Evolutionary conservation across 1,140 invertebrate species (phyloP), one percentile per base, ranked within the genome.

Genomic region (Lasaia peninsularis): DNA sequence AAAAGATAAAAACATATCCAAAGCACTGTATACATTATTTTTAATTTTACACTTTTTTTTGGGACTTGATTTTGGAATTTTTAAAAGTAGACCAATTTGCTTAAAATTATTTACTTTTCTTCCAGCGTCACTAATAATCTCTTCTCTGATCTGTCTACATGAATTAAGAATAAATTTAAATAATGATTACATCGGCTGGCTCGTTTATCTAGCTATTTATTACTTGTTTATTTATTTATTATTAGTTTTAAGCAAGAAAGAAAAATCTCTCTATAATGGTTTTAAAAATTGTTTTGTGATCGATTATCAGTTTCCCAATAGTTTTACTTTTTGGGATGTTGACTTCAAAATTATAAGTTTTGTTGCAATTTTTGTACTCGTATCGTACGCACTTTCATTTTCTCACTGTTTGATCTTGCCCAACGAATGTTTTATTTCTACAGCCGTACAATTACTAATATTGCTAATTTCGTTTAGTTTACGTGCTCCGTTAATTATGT

Each of bases 401-500:
- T 34, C n/a, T 2, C 7, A 9, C n/a, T 34, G 33, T n/a, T 2
- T 34, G n/a, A n/a, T 34, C 2, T 34, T 34, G 33, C 18, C 40
- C 11, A 9, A 48, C 11, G 5, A 48, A 11, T 48, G 40, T 48
- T 21, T 48, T 0, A 3, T 6, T 21, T 3, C 18, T 5, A n/a
- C 6, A 21, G 4, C 8, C 10, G 40, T 44, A 1, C 18, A 20
- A 1, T 11, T 44, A 14, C 9, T 10, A 8, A 1, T 20, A 20
- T 44, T 44, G 9, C 4, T 44, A 5, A 20, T 48, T 8, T 11
- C 40, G 5, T 48, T 48, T 4, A 20, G 9, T 21, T 48, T 48
- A 14, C 44, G 21, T 12, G 44, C 6, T 48, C 44, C 44, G 6
- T 48, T 48, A 48, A 24, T 48, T 21, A 48, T 48, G 44, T 48